Evolutionary conservation across 53 echinoderm and acorn worm species (phyloP), one percentile per base, ranked within the genome.

Genomic region (Crossaster papposus): DNA sequence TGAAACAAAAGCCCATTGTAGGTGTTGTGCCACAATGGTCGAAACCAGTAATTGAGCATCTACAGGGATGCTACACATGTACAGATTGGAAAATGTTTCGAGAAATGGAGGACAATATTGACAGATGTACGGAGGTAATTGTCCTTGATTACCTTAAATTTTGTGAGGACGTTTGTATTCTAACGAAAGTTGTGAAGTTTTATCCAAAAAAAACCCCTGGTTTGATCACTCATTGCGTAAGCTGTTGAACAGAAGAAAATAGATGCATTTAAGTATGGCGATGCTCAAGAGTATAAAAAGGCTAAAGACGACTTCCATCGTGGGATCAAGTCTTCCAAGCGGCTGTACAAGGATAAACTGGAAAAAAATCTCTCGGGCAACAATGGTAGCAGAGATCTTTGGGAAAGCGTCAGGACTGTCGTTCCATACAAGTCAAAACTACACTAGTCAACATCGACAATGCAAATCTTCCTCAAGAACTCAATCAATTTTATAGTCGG

Each of bases 21-120:
- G 30, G 54, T 14, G 37, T 73, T 10, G 72, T 90, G 3, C 70
- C 65, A 30, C 81, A 90, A 72, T 90, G 81, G 90, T 77, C 72
- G 8, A 24, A 20, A 18, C 4, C 20, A 12, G 81, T 72, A 15
- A 90, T 30, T 14, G 81, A 81, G 58, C 80, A 44, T 24, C 80
- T 80, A 2, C 80, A 54, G 38, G 77, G 77, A 77, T 77, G 77
- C 38, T 77, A 37, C 38, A 23, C 37, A 18, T 31, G 77, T 23
- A 77, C 77, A 14, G 77, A 77, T 22, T 77, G 77, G 77, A 77
- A 77, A 4, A 38, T 77, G 77, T 77, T 77, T 77, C 77, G 36
- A 13, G 31, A 73, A 12, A 15, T 30, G 30, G 73, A 73, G 31
- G 73, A 31, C 73, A 73, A 73, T 73, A 73, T 73, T 5, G 73